phyloP scores from a whole-genome alignment of 1,140 invertebrate genomes.

The Calephelis nemesis region DNA sequence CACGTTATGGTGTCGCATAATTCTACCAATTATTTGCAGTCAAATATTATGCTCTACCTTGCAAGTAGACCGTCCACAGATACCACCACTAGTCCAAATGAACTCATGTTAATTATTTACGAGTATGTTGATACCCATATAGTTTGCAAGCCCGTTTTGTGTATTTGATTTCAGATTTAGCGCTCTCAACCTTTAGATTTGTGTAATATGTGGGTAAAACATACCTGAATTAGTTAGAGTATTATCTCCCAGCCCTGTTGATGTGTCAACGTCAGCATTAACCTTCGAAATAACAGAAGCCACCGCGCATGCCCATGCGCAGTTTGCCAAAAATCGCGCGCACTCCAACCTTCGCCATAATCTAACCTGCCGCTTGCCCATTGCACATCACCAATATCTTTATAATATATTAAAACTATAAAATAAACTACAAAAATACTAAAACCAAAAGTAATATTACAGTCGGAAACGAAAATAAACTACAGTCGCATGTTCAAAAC shows the following conservation, averaged over 20 bases:
- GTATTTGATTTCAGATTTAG: too few species aligned
- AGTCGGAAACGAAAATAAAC: slow-evolving; percentile 23
- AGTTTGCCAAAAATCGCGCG: slow-evolving; percentile 41
- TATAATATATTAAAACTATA: neutral
- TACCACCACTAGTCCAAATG: too few species aligned
- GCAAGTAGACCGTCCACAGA: too few species aligned
- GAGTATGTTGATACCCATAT: too few species aligned
- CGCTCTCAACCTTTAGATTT: too few species aligned
- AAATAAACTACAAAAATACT: neutral
- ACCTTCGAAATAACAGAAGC: slow-evolving; percentile 48
- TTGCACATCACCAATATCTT: slow-evolving; percentile 69
- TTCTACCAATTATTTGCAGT: too few species aligned
- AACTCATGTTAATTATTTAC: too few species aligned
- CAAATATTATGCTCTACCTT: too few species aligned
- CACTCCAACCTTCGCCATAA: slow-evolving; percentile 38
- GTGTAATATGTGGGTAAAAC: neutral
- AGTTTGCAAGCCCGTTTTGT: too few species aligned
- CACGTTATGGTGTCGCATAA: too few species aligned
- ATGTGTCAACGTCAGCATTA: slow-evolving; percentile 67
- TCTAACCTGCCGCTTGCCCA: slow-evolving; percentile 49
- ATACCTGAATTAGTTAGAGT: slow-evolving; percentile 72
- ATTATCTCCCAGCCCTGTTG: slow-evolving; percentile 67
- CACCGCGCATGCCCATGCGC: slow-evolving; percentile 71
- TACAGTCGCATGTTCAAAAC: slow-evolving; percentile 25
- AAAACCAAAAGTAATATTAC: slow-evolving; percentile 1